Evolutionary conservation across 2,797 vertebrate species (phyloP).

Genomic region (Salmo trutta): DNA sequence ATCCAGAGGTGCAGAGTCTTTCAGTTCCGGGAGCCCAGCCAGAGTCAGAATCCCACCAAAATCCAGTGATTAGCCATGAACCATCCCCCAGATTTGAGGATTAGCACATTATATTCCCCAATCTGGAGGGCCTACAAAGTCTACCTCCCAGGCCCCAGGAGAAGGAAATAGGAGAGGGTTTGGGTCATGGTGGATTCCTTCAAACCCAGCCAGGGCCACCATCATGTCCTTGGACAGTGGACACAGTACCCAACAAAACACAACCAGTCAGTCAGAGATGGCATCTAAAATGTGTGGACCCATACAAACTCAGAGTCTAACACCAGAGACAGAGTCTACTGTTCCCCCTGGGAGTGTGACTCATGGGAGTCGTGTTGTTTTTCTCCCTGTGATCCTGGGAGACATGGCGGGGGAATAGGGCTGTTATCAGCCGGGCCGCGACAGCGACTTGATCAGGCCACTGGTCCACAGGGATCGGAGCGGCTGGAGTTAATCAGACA

Average conservation of each 20-base stretch:
- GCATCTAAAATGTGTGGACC: neutral
- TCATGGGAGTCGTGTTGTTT: constrained; percentile 72
- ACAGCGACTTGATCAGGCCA: constrained; percentile 75
- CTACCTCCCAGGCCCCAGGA: constrained; percentile 44
- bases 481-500: constrained; percentile 79
- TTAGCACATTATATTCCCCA: constrained; percentile 78
- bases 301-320: neutral
- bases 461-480: constrained; percentile 69
- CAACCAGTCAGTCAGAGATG: neutral
- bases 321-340: neutral
- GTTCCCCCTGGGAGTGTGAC: constrained; percentile 25
- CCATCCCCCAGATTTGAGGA: constrained; percentile 76
- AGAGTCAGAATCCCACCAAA: constrained; percentile 76
- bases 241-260: neutral
- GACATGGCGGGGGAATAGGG: constrained; percentile 63
- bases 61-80: constrained; percentile 79
- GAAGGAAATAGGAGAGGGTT: constrained; percentile 43
- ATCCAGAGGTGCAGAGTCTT: constrained; percentile 58
- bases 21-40: constrained; percentile 66
- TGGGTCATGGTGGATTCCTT: constrained; percentile 12
- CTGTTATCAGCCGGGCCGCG: constrained; percentile 76
- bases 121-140: constrained; percentile 69
- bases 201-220: neutral
- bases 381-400: constrained; percentile 68
- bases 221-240: neutral